phyloP scores from a whole-genome alignment of 2,797 vertebrate species.

The Pitangus sulphuratus region DNA sequence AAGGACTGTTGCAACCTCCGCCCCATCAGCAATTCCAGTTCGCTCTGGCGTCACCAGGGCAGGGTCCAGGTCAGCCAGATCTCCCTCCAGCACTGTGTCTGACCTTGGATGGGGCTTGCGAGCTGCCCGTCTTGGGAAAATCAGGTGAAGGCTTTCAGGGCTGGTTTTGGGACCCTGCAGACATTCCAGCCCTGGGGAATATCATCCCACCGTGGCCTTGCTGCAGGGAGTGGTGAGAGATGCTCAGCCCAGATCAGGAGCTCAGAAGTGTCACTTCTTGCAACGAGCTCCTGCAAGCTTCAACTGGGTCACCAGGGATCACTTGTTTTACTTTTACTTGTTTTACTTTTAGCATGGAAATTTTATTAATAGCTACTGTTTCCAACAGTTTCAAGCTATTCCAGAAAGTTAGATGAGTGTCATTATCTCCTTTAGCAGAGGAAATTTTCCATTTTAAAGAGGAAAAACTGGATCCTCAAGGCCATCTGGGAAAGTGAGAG shows the following conservation, averaged over 20 bases:
- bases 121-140: not conserved
- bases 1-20: not conserved
- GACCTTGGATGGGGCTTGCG: rapidly evolving
- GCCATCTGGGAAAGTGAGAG: not conserved
- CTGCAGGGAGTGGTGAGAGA: not conserved
- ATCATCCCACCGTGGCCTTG: not conserved
- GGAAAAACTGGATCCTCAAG: not conserved
- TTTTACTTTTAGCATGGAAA: not conserved
- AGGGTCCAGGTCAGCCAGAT: not conserved
- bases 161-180: not conserved
- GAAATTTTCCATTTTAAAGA: not conserved
- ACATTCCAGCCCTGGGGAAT: not conserved
- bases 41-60: not conserved
- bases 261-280: not conserved
- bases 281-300: not conserved
- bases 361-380: not conserved
- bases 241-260: not conserved
- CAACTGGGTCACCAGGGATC: not conserved
- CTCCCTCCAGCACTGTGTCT: not conserved
- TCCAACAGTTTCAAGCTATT: not conserved
- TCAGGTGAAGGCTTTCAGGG: not conserved
- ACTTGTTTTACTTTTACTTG: not conserved
- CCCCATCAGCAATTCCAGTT: not conserved
- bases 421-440: not conserved
- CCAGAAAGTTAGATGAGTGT: not conserved